A percentile compares a stretch with the other conserved stretches of the same genome.
These are phyloP conservation scores for Phrynosoma blainvillii DNA, from an alignment of 2,113 vertebrate genomes.

Conservation along the genomic window DNA sequence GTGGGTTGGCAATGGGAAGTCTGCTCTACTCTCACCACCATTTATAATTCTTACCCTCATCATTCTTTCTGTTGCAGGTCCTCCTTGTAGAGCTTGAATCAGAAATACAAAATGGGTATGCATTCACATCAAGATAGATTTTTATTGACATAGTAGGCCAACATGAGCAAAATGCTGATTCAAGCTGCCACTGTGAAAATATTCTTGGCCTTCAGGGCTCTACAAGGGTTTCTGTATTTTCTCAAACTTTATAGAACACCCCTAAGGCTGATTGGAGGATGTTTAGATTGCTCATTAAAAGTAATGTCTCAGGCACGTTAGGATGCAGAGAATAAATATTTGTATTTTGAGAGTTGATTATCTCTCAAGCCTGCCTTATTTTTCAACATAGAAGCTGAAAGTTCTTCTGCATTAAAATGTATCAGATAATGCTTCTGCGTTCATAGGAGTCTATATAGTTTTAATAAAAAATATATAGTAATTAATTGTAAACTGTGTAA, in stretches of 20 bases:
- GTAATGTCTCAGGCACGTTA: not conserved
- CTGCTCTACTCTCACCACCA: too few species aligned
- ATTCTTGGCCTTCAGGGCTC: not conserved
- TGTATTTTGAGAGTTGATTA: not conserved
- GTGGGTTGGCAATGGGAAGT: too few species aligned
- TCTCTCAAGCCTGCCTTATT: not conserved
- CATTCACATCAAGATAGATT: not conserved
- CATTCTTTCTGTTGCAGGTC: too few species aligned
- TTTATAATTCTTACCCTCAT: too few species aligned
- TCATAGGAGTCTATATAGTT: too few species aligned
- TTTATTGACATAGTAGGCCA: not conserved
- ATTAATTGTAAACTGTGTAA: too few species aligned
- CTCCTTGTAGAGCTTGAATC: too few species aligned
- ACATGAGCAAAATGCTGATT: not conserved
- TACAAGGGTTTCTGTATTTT: not conserved
- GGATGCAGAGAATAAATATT: constrained; percentile 10
- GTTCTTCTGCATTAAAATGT: not conserved
- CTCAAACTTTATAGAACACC: not conserved
- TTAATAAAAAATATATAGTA: too few species aligned
- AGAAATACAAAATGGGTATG: not conserved
- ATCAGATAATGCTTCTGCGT: not conserved
- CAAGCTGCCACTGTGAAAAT: not conserved
- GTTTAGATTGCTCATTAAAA: not conserved
- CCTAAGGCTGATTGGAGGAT: not conserved
- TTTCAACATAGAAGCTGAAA: not conserved